Evolutionary conservation across 2,797 vertebrate species (phyloP).

Genomic region (Pachyuromys duprasi): DNA sequence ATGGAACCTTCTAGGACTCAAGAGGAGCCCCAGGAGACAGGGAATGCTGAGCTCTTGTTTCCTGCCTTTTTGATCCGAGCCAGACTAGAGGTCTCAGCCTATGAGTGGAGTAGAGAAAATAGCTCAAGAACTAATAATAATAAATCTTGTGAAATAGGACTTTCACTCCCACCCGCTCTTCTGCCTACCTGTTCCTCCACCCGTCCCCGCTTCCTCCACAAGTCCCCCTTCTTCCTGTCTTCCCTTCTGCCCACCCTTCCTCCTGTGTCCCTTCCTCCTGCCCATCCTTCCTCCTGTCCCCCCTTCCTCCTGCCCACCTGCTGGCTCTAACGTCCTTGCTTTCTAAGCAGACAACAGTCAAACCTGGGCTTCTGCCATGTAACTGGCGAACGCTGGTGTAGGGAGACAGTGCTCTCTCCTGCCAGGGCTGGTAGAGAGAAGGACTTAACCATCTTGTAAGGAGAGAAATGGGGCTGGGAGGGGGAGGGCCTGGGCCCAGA

Average conservation of each 20-base stretch:
- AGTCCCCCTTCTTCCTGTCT: neutral
- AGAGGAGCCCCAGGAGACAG: neutral
- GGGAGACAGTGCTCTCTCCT: neutral
- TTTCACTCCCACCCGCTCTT: neutral
- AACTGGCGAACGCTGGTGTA: no score
- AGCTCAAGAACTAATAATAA: neutral
- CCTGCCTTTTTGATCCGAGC: neutral
- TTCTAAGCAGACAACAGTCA: rapidly evolving
- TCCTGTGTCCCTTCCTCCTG: neutral
- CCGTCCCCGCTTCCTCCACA: neutral
- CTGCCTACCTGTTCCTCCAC: neutral
- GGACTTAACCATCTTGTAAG: neutral
- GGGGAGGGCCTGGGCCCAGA: neutral
- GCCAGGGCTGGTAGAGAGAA: neutral
- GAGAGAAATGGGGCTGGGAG: neutral
- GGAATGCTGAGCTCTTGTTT: no score
- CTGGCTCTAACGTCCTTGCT: neutral
- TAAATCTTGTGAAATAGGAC: no score
- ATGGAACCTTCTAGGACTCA: neutral
- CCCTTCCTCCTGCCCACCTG: neutral
- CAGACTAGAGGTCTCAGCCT: neutral
- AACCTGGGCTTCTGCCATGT: rapidly evolving
- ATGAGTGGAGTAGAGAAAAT: neutral
- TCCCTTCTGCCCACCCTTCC: neutral
- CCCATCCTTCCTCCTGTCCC: neutral